phyloP scores from a whole-genome alignment of 37 sponge, comb jelly and placozoan species.

The Halisarca cf. caerulea region DNA sequence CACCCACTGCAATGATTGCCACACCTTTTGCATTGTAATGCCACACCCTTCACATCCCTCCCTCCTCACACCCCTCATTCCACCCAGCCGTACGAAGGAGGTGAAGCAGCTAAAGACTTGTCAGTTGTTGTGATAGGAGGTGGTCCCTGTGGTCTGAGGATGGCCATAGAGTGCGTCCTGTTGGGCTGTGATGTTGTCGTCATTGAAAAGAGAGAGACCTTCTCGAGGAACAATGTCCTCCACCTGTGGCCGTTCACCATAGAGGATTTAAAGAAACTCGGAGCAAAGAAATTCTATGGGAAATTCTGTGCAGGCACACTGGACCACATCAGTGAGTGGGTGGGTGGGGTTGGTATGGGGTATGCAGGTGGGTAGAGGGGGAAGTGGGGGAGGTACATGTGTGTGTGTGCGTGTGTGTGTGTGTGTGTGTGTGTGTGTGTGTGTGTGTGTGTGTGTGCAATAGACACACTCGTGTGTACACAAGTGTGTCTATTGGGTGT shows the following conservation, averaged over 20 bases:
- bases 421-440: background rate
- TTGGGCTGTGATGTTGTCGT: conserved; percentile 76
- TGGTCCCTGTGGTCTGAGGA: conserved; percentile 84
- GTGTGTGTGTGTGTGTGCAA: too few species aligned
- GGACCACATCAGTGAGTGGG: conserved; percentile 87
- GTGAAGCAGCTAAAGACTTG: background rate
- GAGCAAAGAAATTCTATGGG: conserved; percentile 91
- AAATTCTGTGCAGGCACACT: conserved; percentile 89
- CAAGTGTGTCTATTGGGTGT: too few species aligned
- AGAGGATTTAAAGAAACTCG: conserved; percentile 77
- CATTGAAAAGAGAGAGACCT: conserved; percentile 79
- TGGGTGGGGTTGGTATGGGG: background rate
- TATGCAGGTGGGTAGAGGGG: background rate
- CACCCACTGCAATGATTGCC: too few species aligned
- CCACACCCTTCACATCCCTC: background rate
- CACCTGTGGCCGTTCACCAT: conserved; percentile 95
- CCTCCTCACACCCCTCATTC: too few species aligned
- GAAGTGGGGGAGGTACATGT: background rate
- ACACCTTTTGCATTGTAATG: too few species aligned
- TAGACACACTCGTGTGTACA: too few species aligned
- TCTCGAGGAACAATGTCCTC: conserved; percentile 90
- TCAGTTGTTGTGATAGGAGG: conserved; percentile 59
- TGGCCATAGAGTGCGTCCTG: conserved; percentile 77
- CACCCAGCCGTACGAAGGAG: conserved; percentile 11
- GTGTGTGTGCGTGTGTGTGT: background rate